Evolutionary conservation across 2,113 vertebrate species (phyloP).

Genomic region (Clarias gariepinus): DNA sequence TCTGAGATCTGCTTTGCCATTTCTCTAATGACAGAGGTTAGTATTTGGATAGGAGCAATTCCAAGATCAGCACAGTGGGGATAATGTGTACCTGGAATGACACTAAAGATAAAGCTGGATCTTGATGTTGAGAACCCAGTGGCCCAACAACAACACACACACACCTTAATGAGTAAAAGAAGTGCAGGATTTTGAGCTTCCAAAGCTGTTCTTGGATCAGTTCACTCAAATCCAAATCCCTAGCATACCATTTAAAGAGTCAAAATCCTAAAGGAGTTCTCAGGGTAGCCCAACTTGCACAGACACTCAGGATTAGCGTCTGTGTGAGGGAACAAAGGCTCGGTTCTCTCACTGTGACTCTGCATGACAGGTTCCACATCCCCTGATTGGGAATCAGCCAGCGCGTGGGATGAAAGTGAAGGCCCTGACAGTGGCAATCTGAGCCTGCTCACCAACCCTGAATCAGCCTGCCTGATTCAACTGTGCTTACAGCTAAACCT

Average conservation of each 20-base stretch:
- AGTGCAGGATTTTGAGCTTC: slow-evolving; percentile 1
- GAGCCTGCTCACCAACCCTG: slow-evolving; percentile 38
- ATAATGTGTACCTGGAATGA: slow-evolving; percentile 36
- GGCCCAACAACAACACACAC: background rate
- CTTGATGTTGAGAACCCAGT: slow-evolving; percentile 30
- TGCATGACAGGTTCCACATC: slow-evolving; percentile 50
- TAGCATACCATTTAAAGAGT: background rate
- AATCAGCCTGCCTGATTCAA: slow-evolving; percentile 41
- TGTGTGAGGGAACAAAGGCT: slow-evolving; percentile 43
- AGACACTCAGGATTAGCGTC: slow-evolving; percentile 40
- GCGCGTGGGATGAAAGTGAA: slow-evolving; percentile 45
- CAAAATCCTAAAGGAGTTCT: slow-evolving; percentile 39
- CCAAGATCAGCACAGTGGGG: slow-evolving; percentile 34
- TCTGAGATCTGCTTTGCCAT: slow-evolving; percentile 30
- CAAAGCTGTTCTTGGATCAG: slow-evolving; percentile 21
- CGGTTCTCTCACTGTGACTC: slow-evolving; percentile 49
- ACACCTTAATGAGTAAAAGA: slow-evolving; percentile 1
- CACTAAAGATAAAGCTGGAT: slow-evolving; percentile 31
- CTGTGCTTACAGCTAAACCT: slow-evolving; percentile 39
- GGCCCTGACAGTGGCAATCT: slow-evolving; percentile 45
- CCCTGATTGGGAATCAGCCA: slow-evolving; percentile 46
- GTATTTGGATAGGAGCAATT: slow-evolving; percentile 30
- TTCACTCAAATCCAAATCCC: background rate
- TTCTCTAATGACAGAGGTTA: slow-evolving; percentile 20
- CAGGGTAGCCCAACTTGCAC: slow-evolving; percentile 16